Evolutionary conservation across 2,888 invertebrate genomes (phyloP).

Genomic region (Diogma glabrata): DNA sequence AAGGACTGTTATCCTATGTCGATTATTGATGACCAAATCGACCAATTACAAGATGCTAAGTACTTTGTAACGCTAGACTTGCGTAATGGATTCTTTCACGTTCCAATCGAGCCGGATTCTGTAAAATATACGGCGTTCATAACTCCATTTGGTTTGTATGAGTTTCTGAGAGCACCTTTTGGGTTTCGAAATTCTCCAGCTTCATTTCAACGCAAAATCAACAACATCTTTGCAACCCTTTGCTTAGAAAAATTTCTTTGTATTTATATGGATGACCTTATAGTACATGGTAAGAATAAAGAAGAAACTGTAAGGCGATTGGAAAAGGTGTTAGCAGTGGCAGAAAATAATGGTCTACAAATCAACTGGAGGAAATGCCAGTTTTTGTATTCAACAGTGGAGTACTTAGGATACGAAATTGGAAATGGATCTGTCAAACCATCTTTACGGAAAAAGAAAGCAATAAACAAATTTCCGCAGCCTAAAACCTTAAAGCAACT

Average conservation of each 20-base stretch:
- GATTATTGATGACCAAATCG: conserved; percentile 29
- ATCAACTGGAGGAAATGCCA: too few relatives aligned
- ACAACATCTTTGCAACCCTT: not conserved
- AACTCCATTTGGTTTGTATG: conserved; percentile 7
- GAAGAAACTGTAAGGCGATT: too few relatives aligned
- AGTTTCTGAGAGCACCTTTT: not conserved
- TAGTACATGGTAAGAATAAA: not conserved
- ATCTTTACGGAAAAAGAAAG: too few relatives aligned
- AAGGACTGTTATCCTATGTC: conserved; percentile 28
- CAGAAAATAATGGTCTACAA: too few relatives aligned
- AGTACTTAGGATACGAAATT: too few relatives aligned
- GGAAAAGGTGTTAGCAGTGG: too few relatives aligned
- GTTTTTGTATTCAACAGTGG: too few relatives aligned
- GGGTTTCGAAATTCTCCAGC: not conserved
- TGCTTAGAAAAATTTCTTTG: not conserved
- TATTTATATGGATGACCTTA: not conserved
- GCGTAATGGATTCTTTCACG: conserved; percentile 27
- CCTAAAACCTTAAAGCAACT: too few relatives aligned
- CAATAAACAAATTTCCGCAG: too few relatives aligned
- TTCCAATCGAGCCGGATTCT: conserved; percentile 21
- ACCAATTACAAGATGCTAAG: too few relatives aligned
- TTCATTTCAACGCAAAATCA: not conserved
- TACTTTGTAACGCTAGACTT: conserved; percentile 26
- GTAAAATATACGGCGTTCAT: conserved; percentile 15
- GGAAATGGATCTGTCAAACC: too few relatives aligned